phyloP scores from a whole-genome alignment of 2,113 vertebrate species.

The Gymnogyps californianus region DNA sequence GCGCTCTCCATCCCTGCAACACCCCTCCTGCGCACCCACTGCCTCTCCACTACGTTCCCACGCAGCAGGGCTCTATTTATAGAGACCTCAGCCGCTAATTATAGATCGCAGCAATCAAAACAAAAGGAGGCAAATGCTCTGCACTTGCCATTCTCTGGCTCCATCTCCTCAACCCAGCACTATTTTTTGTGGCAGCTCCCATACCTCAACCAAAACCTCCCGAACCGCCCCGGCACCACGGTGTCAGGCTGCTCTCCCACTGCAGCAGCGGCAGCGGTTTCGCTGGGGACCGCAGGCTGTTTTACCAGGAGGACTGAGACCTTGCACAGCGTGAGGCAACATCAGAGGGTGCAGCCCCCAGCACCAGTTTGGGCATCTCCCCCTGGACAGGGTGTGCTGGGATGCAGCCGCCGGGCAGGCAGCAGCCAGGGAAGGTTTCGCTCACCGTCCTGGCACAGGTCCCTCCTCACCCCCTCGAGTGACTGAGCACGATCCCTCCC shows the following conservation, averaged over 20 bases:
- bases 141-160: not conserved
- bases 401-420: not conserved
- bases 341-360: not conserved
- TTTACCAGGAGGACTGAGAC: not conserved
- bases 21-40: not conserved
- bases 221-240: rapidly evolving
- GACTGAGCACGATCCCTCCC: not conserved
- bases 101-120: slow-evolving; percentile 18
- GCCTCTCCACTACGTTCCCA: slow-evolving; percentile 21
- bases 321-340: not conserved
- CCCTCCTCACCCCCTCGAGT: rapidly evolving
- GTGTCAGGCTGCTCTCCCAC: not conserved
- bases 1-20: not conserved
- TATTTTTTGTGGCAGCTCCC: not conserved
- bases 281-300: not conserved
- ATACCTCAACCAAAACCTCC: not conserved
- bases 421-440: not conserved
- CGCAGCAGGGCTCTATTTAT: slow-evolving; percentile 41
- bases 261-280: not conserved
- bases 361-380: not conserved
- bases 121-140: slow-evolving; percentile 7
- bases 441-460: not conserved
- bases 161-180: not conserved
- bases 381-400: rapidly evolving
- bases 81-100: slow-evolving; percentile 29